phyloP scores from a whole-genome alignment of 2,888 invertebrate genomes.

The Rhynchonema sp. region DNA sequence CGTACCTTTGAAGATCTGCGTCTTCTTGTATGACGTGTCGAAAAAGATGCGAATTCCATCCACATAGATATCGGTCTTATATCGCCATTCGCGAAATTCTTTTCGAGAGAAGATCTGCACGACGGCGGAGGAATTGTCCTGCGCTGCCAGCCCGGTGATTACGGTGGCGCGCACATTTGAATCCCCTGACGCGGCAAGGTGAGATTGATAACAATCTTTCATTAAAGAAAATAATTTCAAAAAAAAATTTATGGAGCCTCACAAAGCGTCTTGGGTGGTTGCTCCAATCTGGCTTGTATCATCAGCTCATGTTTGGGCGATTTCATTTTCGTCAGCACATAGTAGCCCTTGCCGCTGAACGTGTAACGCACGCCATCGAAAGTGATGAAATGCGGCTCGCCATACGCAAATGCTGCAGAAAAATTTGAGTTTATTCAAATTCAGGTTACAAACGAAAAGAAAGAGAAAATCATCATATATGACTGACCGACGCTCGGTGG shows the following conservation, averaged over 20 bases:
- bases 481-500: conserved; percentile 53
- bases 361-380: conserved; percentile 73
- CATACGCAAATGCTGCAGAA: conserved; percentile 54
- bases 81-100: conserved; percentile 63
- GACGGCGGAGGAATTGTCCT: conserved; percentile 58
- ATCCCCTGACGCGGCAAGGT: too few relatives aligned
- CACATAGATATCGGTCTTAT: conserved; percentile 71
- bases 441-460: not conserved
- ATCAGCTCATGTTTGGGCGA: conserved; percentile 11
- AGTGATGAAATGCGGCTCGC: conserved; percentile 77
- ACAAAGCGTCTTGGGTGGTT: conserved; percentile 19
- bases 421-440: not conserved
- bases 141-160: conserved; percentile 38
- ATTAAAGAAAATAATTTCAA: not conserved
- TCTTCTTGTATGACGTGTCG: conserved; percentile 43
- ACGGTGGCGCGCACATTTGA: conserved; percentile 12
- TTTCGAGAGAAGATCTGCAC: conserved; percentile 69
- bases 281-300: conserved; percentile 18
- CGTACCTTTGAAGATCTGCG: not conserved
- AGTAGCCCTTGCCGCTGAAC: conserved; percentile 84
- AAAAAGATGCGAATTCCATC: conserved; percentile 65
- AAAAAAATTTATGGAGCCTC: not conserved
- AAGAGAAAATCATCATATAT: not conserved
- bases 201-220: too few relatives aligned
- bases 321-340: conserved; percentile 40